Evolutionary conservation across 2,113 vertebrate species (phyloP).

Genomic region (Myotis lucifugus): DNA sequence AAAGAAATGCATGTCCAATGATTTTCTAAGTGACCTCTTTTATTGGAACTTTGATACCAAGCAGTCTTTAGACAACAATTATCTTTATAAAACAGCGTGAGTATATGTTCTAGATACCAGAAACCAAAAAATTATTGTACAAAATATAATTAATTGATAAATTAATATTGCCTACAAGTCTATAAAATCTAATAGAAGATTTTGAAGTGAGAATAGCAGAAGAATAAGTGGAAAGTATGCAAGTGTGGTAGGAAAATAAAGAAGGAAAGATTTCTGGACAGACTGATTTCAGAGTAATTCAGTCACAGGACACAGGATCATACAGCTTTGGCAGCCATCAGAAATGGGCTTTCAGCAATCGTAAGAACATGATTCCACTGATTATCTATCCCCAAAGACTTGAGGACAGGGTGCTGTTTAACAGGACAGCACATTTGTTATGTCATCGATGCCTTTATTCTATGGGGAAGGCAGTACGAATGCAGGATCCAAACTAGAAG

Average conservation of each 20-base stretch:
- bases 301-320: background rate
- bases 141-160: constrained; percentile 16
- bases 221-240: background rate
- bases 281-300: background rate
- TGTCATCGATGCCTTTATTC: background rate
- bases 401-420: background rate
- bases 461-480: background rate
- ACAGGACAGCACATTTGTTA: background rate
- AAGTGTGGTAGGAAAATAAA: background rate
- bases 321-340: background rate
- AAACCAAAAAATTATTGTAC: background rate
- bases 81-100: background rate
- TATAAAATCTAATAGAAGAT: background rate
- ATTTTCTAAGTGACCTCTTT: constrained; percentile 29
- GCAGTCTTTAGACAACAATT: background rate
- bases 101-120: background rate
- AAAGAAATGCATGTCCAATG: background rate
- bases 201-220: background rate
- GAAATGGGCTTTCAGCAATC: background rate
- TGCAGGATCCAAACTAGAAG: background rate
- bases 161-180: background rate
- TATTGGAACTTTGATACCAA: background rate
- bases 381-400: background rate
- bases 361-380: background rate
- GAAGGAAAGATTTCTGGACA: background rate